Evolutionary conservation across 2,888 invertebrate genomes (phyloP).

Genomic region (Coenonympha arcania): DNA sequence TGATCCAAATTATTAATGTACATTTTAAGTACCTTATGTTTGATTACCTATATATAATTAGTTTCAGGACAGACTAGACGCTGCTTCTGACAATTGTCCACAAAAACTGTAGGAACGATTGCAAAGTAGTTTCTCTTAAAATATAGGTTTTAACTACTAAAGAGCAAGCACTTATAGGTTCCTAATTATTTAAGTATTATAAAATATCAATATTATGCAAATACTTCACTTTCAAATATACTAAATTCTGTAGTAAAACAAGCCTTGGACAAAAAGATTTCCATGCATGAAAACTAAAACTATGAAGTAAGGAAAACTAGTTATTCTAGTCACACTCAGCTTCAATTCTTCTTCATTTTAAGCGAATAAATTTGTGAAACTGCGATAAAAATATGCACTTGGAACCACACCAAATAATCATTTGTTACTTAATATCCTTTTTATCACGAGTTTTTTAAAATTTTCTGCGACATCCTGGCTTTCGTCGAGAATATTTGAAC

Average conservation of each 20-base stretch:
- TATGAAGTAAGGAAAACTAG: slow-evolving; percentile 8
- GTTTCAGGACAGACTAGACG: no score
- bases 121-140: no score
- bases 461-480: background rate
- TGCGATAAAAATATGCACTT: slow-evolving; percentile 22
- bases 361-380: slow-evolving; percentile 20
- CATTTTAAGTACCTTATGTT: no score
- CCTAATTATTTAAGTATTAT: no score
- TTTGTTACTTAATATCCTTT: slow-evolving; percentile 21
- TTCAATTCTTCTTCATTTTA: slow-evolving; percentile 16
- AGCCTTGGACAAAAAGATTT: background rate
- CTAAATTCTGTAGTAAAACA: background rate
- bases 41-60: no score
- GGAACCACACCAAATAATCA: slow-evolving; percentile 26
- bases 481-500: slow-evolving; percentile 7
- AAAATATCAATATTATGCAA: no score
- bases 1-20: no score
- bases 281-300: no score
- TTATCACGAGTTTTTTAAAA: slow-evolving; percentile 9
- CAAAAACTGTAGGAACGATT: no score
- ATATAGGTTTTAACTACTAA: no score
- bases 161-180: no score
- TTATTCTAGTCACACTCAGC: slow-evolving; percentile 4
- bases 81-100: no score
- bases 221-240: background rate